These are phyloP conservation scores for Rhea americana DNA, from an alignment of 2,113 vertebrate genomes.

Conservation along the genomic window DNA sequence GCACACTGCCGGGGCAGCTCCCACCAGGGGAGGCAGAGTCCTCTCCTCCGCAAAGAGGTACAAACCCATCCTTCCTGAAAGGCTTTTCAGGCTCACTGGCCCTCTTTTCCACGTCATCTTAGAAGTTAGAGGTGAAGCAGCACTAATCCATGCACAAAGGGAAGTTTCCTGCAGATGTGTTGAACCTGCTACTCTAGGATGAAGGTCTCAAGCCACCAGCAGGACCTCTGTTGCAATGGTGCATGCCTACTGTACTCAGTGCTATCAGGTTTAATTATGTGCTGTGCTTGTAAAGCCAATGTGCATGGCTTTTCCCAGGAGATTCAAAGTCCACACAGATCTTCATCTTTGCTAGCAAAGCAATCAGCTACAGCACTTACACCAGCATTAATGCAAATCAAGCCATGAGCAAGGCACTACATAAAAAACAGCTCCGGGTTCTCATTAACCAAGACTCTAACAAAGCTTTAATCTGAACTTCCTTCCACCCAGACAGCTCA, in stretches of 20 bases:
- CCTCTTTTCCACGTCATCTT: fast-evolving
- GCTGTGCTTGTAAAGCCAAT: fast-evolving
- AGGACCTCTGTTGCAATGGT: neutral
- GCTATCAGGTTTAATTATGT: fast-evolving
- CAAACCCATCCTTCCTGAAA: neutral
- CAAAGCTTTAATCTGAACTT: neutral
- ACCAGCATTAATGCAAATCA: neutral
- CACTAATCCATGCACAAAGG: neutral
- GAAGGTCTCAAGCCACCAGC: neutral
- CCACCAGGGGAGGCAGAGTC: neutral
- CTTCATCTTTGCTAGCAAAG: neutral
- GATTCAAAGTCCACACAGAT: neutral
- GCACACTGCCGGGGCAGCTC: neutral
- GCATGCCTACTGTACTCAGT: fast-evolving
- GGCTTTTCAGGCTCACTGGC: fast-evolving
- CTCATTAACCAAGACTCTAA: neutral
- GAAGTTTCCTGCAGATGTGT: neutral
- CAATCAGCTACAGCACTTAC: neutral
- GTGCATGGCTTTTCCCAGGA: neutral
- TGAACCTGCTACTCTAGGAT: neutral
- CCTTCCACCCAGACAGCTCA: conserved; percentile 23
- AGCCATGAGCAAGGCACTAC: neutral
- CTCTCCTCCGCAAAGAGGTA: no score
- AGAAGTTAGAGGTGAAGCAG: neutral
- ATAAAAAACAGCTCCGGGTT: neutral